Base-by-base conservation (phyloP, 2,888 invertebrate genomes). In the Scaptomyza flava region DNA sequence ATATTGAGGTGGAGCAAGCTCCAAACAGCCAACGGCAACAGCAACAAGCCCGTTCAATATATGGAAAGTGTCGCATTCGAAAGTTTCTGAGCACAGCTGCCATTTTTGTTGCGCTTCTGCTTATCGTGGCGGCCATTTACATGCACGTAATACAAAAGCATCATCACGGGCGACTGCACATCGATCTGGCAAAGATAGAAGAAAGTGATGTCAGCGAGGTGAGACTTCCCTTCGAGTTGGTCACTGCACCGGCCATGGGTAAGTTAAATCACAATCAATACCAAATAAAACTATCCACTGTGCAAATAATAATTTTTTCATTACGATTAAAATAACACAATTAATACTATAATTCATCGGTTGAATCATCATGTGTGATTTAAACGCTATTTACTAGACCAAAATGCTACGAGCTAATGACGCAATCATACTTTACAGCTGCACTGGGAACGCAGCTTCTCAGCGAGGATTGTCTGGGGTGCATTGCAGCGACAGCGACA, bases 121-220 rank as follows among this genome's bases (percentile, higher is more conserved):
- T 90, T 27, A 72, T 90, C 57, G 56, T 74, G 17, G 86, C 79
- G 14, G 87, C 90, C 27, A 89, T 90, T 50, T 87, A 79, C 68
- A 63, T 89, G 74, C 90, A 90, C 58, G 50, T 84, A 33, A 64
- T 30, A 30, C 89, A 90, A 47, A 82, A 82, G 59, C 72, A 69
- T 62, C 89, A 81, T 73, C 68, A 76, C 43, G 90, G 90, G 4
- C 87, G 90, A 8, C 63, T 89, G 57, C 61, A 87, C 34, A 53
- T 65, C 42, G 60, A 72, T 31, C 51, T 27, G 3, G 34, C 11
- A 12, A 8, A 51, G 3, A 43, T 9, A 2, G 6, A 23, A n/a
- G 2, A 7, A 9, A 8, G n/a, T 6, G 31, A 46, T 2, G 30
- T 6, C 30, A 42, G 42, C 8, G 46, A 41, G 6, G 23, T 23